Conservation (phyloP, 2,113 vertebrate genomes). For the Neolamprologus falcicula region DNA sequence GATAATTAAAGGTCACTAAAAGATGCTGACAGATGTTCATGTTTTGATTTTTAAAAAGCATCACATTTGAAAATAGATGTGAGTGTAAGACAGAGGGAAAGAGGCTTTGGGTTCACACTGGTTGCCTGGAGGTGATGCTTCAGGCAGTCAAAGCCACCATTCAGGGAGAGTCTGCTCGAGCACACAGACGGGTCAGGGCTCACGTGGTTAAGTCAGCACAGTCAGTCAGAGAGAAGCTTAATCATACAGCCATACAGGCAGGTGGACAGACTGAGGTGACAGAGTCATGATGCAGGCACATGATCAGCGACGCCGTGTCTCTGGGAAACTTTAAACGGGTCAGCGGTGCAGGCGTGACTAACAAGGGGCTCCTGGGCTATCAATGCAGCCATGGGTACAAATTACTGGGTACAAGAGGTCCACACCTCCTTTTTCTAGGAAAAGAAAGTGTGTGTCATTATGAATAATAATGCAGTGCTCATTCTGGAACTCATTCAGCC, state of each 20-base stretch:
- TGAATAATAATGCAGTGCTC: not conserved
- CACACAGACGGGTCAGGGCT: not conserved
- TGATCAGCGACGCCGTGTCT: rapidly evolving
- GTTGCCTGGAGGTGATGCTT: conserved; percentile 58
- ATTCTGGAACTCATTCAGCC: not conserved
- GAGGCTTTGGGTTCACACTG: conserved; percentile 53
- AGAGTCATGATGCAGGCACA: not conserved
- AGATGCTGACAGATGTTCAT: rapidly evolving
- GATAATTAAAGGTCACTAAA: not conserved
- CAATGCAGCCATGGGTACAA: not conserved
- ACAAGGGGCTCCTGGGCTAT: not conserved
- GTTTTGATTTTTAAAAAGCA: not conserved
- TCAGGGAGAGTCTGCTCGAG: not conserved
- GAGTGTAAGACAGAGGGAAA: not conserved
- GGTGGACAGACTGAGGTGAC: not conserved
- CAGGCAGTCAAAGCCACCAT: not conserved
- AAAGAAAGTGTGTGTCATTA: not conserved
- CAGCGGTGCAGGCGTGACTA: rapidly evolving
- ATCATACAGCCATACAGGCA: not conserved
- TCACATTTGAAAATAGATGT: not conserved
- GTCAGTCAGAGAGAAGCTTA: not conserved
- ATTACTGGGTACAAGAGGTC: not conserved
- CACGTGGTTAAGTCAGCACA: not conserved
- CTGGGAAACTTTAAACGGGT: not conserved
- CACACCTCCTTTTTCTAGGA: rapidly evolving